Evolutionary conservation across 2,888 invertebrate genomes (phyloP).

Genomic region (Luperina nickerlii): DNA sequence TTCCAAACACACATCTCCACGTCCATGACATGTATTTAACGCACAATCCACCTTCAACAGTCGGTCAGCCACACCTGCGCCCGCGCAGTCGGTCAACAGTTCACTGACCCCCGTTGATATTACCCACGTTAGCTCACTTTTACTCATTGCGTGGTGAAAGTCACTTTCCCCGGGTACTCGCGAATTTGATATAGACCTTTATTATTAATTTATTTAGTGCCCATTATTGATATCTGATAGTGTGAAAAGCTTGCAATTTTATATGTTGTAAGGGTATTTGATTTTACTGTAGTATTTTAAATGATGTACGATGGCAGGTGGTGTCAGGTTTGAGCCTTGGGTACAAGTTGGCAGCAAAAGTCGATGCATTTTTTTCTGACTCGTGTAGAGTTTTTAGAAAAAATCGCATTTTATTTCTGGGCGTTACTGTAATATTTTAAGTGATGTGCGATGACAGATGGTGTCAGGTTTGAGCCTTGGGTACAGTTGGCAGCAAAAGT

Average conservation of each 20-base stretch:
- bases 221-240: constrained; percentile 38
- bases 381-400: neutral
- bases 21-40: constrained; percentile 3
- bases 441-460: constrained; percentile 13
- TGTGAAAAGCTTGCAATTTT: constrained; percentile 34
- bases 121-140: constrained; percentile 56
- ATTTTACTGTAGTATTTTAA: constrained; percentile 4
- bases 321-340: constrained; percentile 7
- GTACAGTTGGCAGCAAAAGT: neutral
- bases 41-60: constrained; percentile 15
- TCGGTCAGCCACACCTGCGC: constrained; percentile 47
- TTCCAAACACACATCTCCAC: neutral
- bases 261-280: constrained; percentile 16
- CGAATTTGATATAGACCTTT: constrained; percentile 60
- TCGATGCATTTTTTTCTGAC: neutral
- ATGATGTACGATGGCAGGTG: constrained; percentile 4
- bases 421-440: neutral
- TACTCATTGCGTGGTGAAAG: constrained; percentile 68
- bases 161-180: constrained; percentile 68
- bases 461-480: constrained; percentile 6
- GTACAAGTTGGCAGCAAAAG: neutral
- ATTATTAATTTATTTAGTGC: constrained; percentile 23
- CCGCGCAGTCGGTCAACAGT: constrained; percentile 57
- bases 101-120: constrained; percentile 52
- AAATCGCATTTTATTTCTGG: neutral